phyloP scores from a whole-genome alignment of 35 echinoderm and acorn worm genomes.

The Ophioderma brevispina region DNA sequence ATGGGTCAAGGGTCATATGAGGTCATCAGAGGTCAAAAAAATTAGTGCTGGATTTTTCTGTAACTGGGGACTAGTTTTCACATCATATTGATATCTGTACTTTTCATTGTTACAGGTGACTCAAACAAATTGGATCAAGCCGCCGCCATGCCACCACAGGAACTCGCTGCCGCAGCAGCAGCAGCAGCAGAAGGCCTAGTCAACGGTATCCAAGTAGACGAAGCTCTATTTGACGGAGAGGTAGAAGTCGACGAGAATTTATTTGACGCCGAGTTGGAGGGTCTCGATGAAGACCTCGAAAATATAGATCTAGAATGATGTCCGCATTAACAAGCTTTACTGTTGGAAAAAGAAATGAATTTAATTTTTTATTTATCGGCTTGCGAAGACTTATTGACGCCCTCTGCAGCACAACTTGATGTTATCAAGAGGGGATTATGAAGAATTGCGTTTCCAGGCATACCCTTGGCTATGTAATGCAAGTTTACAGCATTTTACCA shows the following conservation, averaged over 20 bases:
- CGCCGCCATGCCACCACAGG: conserved; percentile 61
- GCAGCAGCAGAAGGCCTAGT: conserved; percentile 52
- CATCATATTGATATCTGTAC: not conserved
- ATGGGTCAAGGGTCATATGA: not conserved
- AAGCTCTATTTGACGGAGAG: conserved; percentile 61
- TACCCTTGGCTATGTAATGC: too few species aligned
- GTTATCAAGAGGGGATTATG: too few species aligned
- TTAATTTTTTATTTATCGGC: too few species aligned
- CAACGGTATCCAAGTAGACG: conserved; percentile 54
- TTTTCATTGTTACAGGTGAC: conserved; percentile 66
- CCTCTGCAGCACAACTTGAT: too few species aligned
- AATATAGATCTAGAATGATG: conserved; percentile 75
- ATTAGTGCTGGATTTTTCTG: not conserved
- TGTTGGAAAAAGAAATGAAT: too few species aligned
- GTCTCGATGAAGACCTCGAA: conserved; percentile 86
- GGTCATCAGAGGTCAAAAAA: not conserved
- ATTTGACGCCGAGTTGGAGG: conserved; percentile 86
- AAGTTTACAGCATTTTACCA: too few species aligned
- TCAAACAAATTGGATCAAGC: conserved; percentile 79
- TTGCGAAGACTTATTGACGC: too few species aligned
- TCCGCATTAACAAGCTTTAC: not conserved
- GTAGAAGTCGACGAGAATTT: conserved; percentile 94
- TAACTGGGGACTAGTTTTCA: not conserved
- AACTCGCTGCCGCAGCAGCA: conserved; percentile 55
- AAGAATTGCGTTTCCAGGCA: too few species aligned